phyloP scores from a whole-genome alignment of 2,888 invertebrate genomes.

The Amphipyra tragopoginis region DNA sequence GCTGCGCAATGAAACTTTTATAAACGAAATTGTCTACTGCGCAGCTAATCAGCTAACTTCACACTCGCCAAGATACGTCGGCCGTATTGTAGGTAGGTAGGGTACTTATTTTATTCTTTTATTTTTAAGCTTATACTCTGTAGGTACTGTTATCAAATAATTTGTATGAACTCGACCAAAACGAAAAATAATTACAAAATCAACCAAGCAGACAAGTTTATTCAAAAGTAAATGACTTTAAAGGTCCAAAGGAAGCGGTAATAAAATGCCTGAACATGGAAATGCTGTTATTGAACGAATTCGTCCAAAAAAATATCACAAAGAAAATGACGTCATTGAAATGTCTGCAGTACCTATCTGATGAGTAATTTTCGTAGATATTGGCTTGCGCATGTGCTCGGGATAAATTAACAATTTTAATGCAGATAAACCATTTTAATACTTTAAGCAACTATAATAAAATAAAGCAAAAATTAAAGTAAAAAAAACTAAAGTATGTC shows the following conservation, averaged over 20 bases:
- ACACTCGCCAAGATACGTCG: no score
- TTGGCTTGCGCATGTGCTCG: no score
- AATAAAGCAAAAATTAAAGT: no score
- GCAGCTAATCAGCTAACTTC: no score
- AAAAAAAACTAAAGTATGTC: no score
- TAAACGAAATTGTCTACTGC: no score
- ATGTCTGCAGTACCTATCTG: neutral
- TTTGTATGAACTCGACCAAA: conserved; percentile 35
- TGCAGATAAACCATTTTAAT: no score
- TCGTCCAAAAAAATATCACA: conserved; percentile 19
- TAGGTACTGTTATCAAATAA: conserved; percentile 9
- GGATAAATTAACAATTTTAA: no score
- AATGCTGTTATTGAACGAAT: conserved; percentile 1
- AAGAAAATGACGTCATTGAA: conserved; percentile 26
- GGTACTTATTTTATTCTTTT: neutral
- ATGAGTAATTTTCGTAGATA: neutral
- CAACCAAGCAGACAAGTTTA: conserved; percentile 49
- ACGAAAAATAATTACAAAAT: conserved; percentile 30
- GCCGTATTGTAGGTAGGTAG: no score
- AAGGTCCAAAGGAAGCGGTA: conserved; percentile 27
- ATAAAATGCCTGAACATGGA: conserved; percentile 20
- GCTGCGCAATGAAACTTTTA: no score
- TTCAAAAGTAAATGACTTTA: conserved; percentile 26
- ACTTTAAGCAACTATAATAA: no score
- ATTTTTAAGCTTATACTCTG: neutral